These are phyloP conservation scores for Octodon degus DNA, from an alignment of 2,113 vertebrate genomes.

Conservation along the genomic window DNA sequence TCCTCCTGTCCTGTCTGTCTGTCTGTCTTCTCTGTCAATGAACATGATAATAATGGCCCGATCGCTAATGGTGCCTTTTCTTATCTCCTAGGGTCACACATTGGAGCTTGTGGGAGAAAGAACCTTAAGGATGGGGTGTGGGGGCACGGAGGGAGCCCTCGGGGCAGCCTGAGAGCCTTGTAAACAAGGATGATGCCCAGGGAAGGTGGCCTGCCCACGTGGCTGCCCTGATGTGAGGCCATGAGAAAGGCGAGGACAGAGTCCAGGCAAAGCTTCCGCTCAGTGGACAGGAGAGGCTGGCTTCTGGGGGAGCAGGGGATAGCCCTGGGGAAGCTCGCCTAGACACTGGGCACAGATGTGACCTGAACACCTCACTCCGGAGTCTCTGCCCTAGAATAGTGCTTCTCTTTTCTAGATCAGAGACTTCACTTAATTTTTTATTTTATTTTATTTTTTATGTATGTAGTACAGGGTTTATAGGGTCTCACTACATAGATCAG, in stretches of 20 bases:
- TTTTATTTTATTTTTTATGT: too few species aligned
- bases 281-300: background rate
- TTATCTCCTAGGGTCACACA: background rate
- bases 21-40: background rate
- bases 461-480: too few species aligned
- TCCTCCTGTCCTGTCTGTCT: background rate
- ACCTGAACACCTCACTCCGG: background rate
- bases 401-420: background rate
- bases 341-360: background rate
- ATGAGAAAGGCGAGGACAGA: background rate
- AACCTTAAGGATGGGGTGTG: background rate
- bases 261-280: background rate
- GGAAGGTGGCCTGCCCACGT: background rate
- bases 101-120: background rate
- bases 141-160: accelerated
- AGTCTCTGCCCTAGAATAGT: background rate
- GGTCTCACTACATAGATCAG: too few species aligned
- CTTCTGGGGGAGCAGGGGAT: background rate
- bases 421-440: too few species aligned
- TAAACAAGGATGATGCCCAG: background rate
- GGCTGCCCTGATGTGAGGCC: background rate
- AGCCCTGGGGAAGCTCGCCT: background rate
- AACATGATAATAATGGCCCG: background rate
- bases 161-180: background rate
- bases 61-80: background rate